Base-by-base conservation (phyloP, 2,113 vertebrate species). In the Acrocephalus kingi region DNA sequence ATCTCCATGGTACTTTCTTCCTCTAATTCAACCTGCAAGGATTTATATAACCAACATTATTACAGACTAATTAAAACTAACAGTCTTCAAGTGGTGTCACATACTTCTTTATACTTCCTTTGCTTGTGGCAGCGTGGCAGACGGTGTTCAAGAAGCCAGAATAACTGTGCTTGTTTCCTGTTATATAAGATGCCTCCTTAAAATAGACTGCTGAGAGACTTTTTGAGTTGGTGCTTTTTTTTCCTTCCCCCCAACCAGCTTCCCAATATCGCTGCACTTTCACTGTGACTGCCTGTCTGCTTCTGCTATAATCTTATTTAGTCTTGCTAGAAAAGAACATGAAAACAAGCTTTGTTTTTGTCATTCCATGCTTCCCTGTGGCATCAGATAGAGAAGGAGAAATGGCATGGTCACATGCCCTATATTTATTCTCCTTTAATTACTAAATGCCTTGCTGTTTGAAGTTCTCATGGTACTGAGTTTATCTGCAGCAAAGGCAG, bases 11-110 rank as follows among this genome's bases (percentile, higher is more conserved):
- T 27, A 35, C 41, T 87, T 86, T 93, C 39, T 78, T 94, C 35
- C 69, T 90, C 69, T 77, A 84, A 89, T 94, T 93, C 72, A 78
- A 15, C 48, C 25, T 87, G 43, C 33, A 55, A 97, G 56, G 56
- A 84, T 83, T 94, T 94, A 81, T 89, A 56, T 94, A 97, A 94
- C 76, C 43, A 55, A 28, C 30, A 55, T 93, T 87, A 85, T 89
- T 96, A 90, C 41, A 72, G 33, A 72, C 91, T 95, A 81, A 96
- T 96, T 97, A 94, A 96, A 97, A 77, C 51, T 71, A 95, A 64
- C 87, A 81, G 46, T 90, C 89, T 90, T 96, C 89, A 95, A 95
- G 85, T 72, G 79, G 63, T 90, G 66, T 68, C 59, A 49, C 66
- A 46, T 85, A 72, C 43, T 90, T 93, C 76, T 94, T 94, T 81